These are phyloP conservation scores for Platysternon megacephalum DNA, from an alignment of 2,113 vertebrate genomes.

Conservation along the genomic window DNA sequence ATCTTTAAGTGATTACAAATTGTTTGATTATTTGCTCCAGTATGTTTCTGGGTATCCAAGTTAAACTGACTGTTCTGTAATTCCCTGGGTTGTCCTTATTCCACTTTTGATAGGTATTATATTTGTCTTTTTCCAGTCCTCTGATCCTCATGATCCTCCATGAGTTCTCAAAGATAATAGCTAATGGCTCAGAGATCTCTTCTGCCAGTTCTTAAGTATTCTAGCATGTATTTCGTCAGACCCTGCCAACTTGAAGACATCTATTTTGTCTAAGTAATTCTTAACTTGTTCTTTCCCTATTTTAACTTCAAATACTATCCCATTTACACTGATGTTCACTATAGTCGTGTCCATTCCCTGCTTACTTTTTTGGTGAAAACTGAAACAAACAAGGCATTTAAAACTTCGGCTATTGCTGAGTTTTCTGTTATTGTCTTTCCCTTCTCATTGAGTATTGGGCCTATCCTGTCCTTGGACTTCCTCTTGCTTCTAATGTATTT, in stretches of 20 bases:
- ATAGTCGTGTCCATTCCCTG: neutral
- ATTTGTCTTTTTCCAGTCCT: no score
- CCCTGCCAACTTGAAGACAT: neutral
- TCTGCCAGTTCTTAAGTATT: neutral
- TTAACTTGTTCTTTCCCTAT: neutral
- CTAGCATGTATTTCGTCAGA: neutral
- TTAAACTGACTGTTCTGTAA: neutral
- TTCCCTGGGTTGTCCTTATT: neutral
- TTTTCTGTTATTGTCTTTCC: neutral
- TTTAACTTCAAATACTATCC: neutral
- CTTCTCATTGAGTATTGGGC: no score
- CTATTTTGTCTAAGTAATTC: neutral
- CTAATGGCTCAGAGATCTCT: neutral
- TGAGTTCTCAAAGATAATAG: neutral
- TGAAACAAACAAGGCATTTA: neutral
- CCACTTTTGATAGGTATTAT: no score
- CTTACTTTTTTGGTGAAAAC: neutral
- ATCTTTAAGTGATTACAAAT: neutral
- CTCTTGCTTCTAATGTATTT: neutral
- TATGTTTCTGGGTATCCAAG: neutral
- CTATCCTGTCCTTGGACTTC: neutral
- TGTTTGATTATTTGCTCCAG: neutral
- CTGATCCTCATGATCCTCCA: neutral
- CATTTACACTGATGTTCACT: neutral
- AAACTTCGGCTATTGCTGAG: neutral